phyloP scores from a whole-genome alignment of 2,888 invertebrate genomes.

The Maniola hyperantus region DNA sequence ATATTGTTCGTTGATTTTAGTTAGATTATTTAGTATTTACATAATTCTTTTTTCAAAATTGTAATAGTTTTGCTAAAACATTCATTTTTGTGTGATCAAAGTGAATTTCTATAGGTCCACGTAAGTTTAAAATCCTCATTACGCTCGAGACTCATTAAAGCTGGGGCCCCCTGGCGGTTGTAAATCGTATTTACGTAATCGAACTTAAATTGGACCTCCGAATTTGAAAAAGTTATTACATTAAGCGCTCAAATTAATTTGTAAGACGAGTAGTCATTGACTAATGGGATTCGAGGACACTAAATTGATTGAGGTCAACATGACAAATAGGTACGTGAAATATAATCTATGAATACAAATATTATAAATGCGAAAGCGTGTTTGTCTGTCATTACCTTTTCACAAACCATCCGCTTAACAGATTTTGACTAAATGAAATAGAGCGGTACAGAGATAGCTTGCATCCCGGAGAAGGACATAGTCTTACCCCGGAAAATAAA shows the following conservation, averaged over 20 bases:
- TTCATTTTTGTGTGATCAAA: not conserved
- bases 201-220: conserved; percentile 65
- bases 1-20: not conserved
- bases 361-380: too few relatives aligned
- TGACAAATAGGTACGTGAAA: not conserved
- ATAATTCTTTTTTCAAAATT: too few relatives aligned
- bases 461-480: too few relatives aligned
- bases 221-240: conserved; percentile 41
- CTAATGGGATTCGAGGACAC: conserved; percentile 21
- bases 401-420: too few relatives aligned
- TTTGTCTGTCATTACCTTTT: too few relatives aligned
- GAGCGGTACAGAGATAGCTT: too few relatives aligned
- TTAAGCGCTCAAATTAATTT: conserved; percentile 20
- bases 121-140: conserved; percentile 58
- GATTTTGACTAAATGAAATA: too few relatives aligned
- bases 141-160: conserved; percentile 76
- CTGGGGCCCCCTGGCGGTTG: conserved; percentile 46
- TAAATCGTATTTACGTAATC: conserved; percentile 62
- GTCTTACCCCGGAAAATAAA: too few relatives aligned
- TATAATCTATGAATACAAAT: too few relatives aligned
- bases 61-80: not conserved
- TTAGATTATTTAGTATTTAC: not conserved
- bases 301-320: conserved; percentile 7
- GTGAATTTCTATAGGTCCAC: not conserved
- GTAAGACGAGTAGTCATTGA: not conserved